Evolutionary conservation across 2,888 invertebrate genomes (phyloP).

Genomic region (Chrysina gloriosa): DNA sequence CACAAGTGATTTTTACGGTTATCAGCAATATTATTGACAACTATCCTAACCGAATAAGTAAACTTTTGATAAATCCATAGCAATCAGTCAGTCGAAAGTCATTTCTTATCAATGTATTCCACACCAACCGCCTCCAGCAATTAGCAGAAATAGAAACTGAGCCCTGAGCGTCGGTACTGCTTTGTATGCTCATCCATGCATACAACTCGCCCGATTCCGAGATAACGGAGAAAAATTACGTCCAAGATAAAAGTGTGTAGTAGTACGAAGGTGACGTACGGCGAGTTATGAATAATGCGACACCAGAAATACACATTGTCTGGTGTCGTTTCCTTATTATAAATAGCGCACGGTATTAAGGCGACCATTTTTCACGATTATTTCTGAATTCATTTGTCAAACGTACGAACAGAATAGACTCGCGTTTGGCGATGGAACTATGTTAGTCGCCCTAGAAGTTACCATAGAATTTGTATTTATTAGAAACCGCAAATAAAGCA

Average conservation of each 20-base stretch:
- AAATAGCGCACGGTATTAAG: constrained; percentile 29
- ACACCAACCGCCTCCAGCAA: constrained; percentile 63
- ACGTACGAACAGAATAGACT: too few species aligned
- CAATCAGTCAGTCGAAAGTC: constrained; percentile 63
- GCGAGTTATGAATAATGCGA: constrained; percentile 29
- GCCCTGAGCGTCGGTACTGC: constrained; percentile 36
- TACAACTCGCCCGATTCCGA: constrained; percentile 45
- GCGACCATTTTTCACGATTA: constrained; percentile 17
- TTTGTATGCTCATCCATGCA: constrained; percentile 51
- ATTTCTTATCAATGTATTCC: constrained; percentile 64
- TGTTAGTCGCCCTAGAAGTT: too few species aligned
- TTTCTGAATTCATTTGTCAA: constrained; percentile 21
- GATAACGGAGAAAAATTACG: constrained; percentile 49
- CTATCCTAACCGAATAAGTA: too few species aligned
- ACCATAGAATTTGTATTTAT: too few species aligned
- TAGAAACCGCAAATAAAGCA: too few species aligned
- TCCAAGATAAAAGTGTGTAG: constrained; percentile 41
- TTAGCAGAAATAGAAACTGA: constrained; percentile 64
- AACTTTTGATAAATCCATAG: constrained; percentile 55
- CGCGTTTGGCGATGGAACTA: too few species aligned
- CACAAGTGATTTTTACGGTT: too few species aligned
- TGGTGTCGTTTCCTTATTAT: constrained; percentile 28
- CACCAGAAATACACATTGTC: constrained; percentile 36
- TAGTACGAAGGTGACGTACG: constrained; percentile 23
- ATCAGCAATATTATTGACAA: too few species aligned